A percentile compares a stretch with the other conserved stretches of the same genome.
These are phyloP conservation scores for Scelioninae gen. 2 DNA, from an alignment of 2,888 invertebrate genomes.

Conservation along the genomic window DNA sequence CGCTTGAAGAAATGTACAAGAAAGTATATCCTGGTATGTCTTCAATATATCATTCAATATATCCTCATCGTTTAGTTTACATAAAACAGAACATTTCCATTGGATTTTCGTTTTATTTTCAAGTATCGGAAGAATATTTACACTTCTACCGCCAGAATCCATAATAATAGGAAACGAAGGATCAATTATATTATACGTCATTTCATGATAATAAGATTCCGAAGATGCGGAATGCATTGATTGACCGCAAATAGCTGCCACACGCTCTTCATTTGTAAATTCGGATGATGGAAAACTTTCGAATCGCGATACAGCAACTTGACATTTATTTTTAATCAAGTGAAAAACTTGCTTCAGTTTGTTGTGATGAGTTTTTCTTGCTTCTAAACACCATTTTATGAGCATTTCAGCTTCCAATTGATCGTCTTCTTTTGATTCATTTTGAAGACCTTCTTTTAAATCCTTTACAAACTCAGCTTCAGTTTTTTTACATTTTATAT, in stretches of 20 bases:
- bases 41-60: constrained; percentile 10
- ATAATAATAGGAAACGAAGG: constrained; percentile 9
- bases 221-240: constrained; percentile 20
- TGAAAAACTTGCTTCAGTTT: constrained; percentile 3
- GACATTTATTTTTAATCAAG: constrained; percentile 26
- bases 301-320: constrained; percentile 15
- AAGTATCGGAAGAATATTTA: constrained; percentile 14
- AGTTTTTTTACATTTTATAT: background rate
- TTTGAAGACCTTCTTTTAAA: constrained; percentile 1
- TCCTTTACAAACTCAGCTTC: background rate
- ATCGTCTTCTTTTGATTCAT: constrained; percentile 6
- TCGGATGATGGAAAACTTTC: constrained; percentile 3
- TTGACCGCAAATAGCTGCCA: constrained; percentile 23
- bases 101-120: constrained; percentile 3
- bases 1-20: constrained; percentile 5
- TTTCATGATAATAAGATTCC: constrained; percentile 26
- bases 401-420: constrained; percentile 15
- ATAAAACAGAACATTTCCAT: constrained; percentile 16
- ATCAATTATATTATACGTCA: constrained; percentile 16
- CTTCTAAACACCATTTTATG: constrained; percentile 3
- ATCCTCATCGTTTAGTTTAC: constrained; percentile 16
- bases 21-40: constrained; percentile 8
- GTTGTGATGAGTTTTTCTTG: constrained; percentile 6
- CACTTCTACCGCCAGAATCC: constrained; percentile 9
- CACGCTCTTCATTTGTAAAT: constrained; percentile 8